Evolutionary conservation across 1,140 invertebrate genomes (phyloP), one percentile per base, ranked within the genome.

Genomic region (Drosophila lacteicornis): DNA sequence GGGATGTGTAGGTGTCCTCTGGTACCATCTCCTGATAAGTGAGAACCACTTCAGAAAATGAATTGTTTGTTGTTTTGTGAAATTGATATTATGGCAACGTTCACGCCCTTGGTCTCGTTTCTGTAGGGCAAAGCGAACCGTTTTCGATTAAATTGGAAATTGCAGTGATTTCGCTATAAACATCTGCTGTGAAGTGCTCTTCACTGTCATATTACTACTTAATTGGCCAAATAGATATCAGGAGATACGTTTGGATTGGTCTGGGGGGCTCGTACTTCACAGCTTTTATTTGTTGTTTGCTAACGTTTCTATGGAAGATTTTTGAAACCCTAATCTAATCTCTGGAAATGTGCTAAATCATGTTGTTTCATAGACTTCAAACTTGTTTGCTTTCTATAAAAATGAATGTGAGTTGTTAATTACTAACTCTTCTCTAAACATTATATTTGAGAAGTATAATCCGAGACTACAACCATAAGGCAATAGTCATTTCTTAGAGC

Each of bases 91-190:
- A 71, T 27, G 7, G 43, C 13, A 49, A 13, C 2, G 15, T n/a
- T n/a, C 15, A 38, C n/a, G 67, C 46, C 69, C 69, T 73, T 73
- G 69, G 53, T 38, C 5, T n/a, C 19, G 3, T 50, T 58, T 73
- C 2, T 73, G 53, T 73, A 73, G 67, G 69, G 46, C 69, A 73
- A 71, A 50, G 4, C 13, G 71, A 71, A 50, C 2, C n/a, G 3
- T n/a, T 22, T 50, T n/a, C 12, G 69, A 71, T 71, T 59, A 17
- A 50, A 42, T 43, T 4, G 19, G 19, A 15, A 33, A 38, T 50
- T 38, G 43, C 17, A 36, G 13, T 42, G 36, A 30, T 69, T 57
- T 69, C 12, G 13, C 22, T 33, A 49, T 9, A 25, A 27, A n/a
- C 15, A 71, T 40, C 15, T 30, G 25, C n/a, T 47, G 51, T 55